These are phyloP conservation scores for Hypomesus transpacificus DNA, from an alignment of 2,113 vertebrate species.

Conservation along the genomic window DNA sequence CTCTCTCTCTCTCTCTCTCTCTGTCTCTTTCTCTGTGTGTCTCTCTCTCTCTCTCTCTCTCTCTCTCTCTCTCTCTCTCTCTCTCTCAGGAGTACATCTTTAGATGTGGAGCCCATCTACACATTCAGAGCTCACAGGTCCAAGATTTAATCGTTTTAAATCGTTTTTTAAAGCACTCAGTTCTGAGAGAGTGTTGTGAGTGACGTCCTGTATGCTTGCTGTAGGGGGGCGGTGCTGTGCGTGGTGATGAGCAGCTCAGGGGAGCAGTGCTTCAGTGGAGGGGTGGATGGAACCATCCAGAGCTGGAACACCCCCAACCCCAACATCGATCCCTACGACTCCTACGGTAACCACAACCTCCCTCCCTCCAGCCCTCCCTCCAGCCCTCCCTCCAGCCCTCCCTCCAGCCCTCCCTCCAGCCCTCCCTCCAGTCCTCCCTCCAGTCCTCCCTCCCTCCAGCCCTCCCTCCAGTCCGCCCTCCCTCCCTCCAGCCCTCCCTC, in stretches of 20 bases:
- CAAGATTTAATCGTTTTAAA: constrained; percentile 37
- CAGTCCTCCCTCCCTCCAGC: background rate
- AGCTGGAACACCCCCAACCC: constrained; percentile 95
- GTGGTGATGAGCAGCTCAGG: constrained; percentile 96
- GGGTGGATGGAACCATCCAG: constrained; percentile 89
- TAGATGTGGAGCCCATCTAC: constrained; percentile 98
- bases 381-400: background rate
- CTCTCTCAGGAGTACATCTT: constrained; percentile 85
- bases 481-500: background rate
- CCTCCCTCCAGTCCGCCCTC: background rate
- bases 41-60: background rate
- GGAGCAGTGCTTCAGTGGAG: constrained; percentile 97
- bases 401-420: background rate
- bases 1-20: constrained; percentile 42
- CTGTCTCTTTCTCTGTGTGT: too few species aligned
- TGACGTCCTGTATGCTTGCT: background rate
- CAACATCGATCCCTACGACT: constrained; percentile 95
- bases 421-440: background rate
- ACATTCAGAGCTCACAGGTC: constrained; percentile 98
- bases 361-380: background rate
- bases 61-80: background rate
- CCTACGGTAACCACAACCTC: constrained; percentile 75
- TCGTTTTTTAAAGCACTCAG: background rate
- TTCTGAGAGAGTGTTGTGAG: too few species aligned
- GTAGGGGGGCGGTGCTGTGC: constrained; percentile 91